phyloP scores from a whole-genome alignment of 2,113 vertebrate genomes.

The Tenrec ecaudatus region DNA sequence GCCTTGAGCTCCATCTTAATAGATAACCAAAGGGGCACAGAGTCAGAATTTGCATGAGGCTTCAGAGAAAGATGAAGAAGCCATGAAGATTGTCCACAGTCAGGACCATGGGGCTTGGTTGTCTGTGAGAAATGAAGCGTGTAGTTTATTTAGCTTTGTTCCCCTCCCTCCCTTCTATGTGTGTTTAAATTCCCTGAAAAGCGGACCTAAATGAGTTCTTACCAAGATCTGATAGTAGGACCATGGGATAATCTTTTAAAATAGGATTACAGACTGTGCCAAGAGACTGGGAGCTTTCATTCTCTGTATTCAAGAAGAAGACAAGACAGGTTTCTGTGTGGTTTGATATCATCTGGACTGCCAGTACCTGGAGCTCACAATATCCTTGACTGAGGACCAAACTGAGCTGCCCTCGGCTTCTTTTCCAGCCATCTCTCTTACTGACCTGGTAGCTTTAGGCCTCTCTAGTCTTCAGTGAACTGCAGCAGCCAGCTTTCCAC shows the following conservation, averaged over 20 bases:
- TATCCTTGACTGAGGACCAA: background rate
- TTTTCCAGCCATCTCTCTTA: background rate
- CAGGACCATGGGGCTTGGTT: background rate
- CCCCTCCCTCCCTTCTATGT: conserved; percentile 40
- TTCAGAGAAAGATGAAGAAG: conserved; percentile 18
- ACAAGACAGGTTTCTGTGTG: background rate
- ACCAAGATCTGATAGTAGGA: conserved; percentile 87
- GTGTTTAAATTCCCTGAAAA: conserved; percentile 85
- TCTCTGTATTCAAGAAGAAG: conserved; percentile 23
- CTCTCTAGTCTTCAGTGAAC: background rate
- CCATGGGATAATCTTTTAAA: conserved; percentile 87
- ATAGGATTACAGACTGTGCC: conserved; percentile 86
- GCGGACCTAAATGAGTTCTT: conserved; percentile 86
- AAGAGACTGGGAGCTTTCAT: conserved; percentile 78
- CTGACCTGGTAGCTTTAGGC: background rate
- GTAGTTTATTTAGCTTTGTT: conserved; percentile 77
- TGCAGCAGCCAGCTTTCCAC: background rate
- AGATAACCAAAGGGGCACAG: background rate
- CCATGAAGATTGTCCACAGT: background rate
- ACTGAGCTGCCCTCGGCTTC: background rate
- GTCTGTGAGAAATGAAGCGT: conserved; percentile 71
- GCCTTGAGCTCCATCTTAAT: background rate
- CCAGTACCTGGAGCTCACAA: background rate
- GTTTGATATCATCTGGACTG: background rate
- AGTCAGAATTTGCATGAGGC: background rate